These are phyloP conservation scores for Nansenia antarctica DNA, from an alignment of 2,113 vertebrate species.

Conservation along the genomic window DNA sequence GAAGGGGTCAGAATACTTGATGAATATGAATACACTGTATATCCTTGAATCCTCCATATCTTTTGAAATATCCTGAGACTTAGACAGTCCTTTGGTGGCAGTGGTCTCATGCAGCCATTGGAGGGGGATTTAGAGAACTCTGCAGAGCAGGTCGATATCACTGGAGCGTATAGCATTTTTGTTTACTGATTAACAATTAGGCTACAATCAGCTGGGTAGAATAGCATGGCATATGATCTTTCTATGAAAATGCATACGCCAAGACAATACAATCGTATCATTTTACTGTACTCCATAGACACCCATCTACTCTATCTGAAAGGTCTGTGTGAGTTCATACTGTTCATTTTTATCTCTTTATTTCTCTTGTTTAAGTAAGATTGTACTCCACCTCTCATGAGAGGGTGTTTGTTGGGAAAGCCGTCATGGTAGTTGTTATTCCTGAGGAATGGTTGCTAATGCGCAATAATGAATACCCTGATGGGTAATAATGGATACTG, in stretches of 20 bases:
- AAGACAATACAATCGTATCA: neutral
- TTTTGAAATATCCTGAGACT: constrained; percentile 47
- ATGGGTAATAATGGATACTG: constrained; percentile 70
- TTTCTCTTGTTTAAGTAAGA: neutral
- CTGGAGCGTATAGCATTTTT: constrained; percentile 15
- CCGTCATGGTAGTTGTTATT: constrained; percentile 54
- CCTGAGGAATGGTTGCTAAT: constrained; percentile 66
- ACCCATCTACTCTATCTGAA: neutral
- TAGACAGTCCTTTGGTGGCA: neutral
- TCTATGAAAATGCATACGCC: neutral
- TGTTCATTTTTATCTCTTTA: neutral
- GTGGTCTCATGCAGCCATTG: neutral
- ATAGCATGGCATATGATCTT: neutral
- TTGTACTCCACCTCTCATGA: neutral
- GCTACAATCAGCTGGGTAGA: constrained; percentile 21
- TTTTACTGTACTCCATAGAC: neutral
- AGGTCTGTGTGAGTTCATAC: constrained; percentile 1
- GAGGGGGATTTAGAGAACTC: constrained; percentile 10
- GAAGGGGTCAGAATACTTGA: no score
- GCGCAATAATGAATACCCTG: constrained; percentile 58
- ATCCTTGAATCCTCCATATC: constrained; percentile 39
- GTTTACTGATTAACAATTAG: constrained; percentile 60
- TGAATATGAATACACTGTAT: no score
- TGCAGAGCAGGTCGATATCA: constrained; percentile 39
- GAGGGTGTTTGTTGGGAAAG: constrained; percentile 45